These are phyloP conservation scores for Acipenser oxyrinchus DNA, from an alignment of 2,797 vertebrate genomes.

Conservation along the genomic window DNA sequence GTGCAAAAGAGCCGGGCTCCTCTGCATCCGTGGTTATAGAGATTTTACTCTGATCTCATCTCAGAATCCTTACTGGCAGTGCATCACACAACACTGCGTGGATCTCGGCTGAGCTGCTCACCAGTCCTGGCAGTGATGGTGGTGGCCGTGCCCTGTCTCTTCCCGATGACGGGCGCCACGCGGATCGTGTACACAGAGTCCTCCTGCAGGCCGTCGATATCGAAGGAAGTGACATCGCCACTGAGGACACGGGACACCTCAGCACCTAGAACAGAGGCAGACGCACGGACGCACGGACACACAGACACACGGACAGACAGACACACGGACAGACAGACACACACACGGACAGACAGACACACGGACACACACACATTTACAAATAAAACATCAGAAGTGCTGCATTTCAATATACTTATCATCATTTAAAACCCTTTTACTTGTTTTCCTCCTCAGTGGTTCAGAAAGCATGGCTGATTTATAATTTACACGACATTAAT, in stretches of 20 bases:
- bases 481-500: no score
- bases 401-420: no score
- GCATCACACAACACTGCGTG: no score
- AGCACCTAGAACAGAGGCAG: constrained; percentile 31
- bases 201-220: constrained; percentile 43
- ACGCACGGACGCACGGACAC: background rate
- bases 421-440: no score
- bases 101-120: constrained; percentile 26
- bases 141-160: constrained; percentile 41
- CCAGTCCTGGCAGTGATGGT: constrained; percentile 41
- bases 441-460: no score
- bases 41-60: no score
- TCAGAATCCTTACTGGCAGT: no score
- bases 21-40: background rate
- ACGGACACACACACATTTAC: background rate
- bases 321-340: background rate
- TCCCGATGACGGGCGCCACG: constrained; percentile 39
- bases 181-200: constrained; percentile 36
- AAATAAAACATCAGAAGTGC: no score
- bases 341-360: no score
- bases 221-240: constrained; percentile 34
- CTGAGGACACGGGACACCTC: constrained; percentile 44
- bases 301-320: background rate
- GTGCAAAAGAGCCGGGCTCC: no score
- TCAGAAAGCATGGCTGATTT: no score